Evolutionary conservation across 2,797 vertebrate species (phyloP).

Genomic region (Picus viridis): DNA sequence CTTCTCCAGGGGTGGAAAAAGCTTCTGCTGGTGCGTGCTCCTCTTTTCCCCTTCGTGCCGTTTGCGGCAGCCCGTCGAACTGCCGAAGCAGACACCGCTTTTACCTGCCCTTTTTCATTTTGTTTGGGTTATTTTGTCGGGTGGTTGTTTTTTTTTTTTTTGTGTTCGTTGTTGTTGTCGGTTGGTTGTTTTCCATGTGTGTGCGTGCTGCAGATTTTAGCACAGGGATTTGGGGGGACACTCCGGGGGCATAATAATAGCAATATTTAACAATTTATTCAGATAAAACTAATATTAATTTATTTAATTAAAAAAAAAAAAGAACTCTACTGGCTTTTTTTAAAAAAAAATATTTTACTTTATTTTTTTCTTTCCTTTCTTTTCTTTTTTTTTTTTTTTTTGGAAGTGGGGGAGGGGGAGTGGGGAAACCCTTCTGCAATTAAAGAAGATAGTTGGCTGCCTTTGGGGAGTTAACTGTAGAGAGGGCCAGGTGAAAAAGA

Average conservation of each 20-base stretch:
- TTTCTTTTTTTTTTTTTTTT: too few species aligned
- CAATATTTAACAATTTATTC: constrained; percentile 96
- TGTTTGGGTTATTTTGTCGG: neutral
- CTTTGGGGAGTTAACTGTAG: constrained; percentile 72
- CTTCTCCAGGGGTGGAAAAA: constrained; percentile 40
- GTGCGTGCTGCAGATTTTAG: constrained; percentile 57
- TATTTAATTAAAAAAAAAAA: constrained; percentile 88
- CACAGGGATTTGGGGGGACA: constrained; percentile 73
- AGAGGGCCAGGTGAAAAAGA: constrained; percentile 57
- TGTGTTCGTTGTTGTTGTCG: too few species aligned
- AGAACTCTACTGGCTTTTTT: constrained; percentile 83
- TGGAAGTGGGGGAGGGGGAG: too few species aligned
- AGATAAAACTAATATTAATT: constrained; percentile 96
- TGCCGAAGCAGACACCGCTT: constrained; percentile 34
- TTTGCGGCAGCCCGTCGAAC: constrained; percentile 16
- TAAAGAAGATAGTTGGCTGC: constrained; percentile 75
- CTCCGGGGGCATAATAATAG: constrained; percentile 76
- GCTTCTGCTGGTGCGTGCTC: constrained; percentile 48
- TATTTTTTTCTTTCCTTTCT: too few species aligned
- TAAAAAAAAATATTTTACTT: too few species aligned
- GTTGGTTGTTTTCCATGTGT: neutral
- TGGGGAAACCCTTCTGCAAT: constrained; percentile 80
- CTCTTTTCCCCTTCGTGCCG: constrained; percentile 1
- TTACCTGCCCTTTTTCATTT: constrained; percentile 20
- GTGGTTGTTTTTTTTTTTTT: too few species aligned